Conservation (phyloP, 1,140 invertebrate genomes). For the Anadara kagoshimensis region DNA sequence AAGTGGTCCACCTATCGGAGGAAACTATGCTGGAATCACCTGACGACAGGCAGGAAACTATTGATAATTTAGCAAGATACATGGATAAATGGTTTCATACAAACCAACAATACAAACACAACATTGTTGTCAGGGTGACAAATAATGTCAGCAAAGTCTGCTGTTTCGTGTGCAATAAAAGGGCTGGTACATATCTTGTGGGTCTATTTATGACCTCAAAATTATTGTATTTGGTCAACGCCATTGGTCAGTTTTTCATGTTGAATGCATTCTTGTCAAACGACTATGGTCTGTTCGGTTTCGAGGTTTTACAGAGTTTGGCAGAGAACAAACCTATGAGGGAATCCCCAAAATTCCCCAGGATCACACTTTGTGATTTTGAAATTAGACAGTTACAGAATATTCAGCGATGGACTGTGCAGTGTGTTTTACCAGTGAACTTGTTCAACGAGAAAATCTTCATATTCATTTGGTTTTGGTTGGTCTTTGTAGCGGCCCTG, state of each 20-base stretch:
- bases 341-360: slow-evolving; percentile 73
- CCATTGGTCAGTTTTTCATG: slow-evolving; percentile 76
- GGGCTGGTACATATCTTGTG: slow-evolving; percentile 75
- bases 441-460: slow-evolving; percentile 78
- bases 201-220: slow-evolving; percentile 76
- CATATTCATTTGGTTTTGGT: slow-evolving; percentile 77
- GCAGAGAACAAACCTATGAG: slow-evolving; percentile 68
- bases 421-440: slow-evolving; percentile 77
- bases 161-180: slow-evolving; percentile 59
- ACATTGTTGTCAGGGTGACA: slow-evolving; percentile 50
- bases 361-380: slow-evolving; percentile 77
- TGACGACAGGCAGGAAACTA: slow-evolving; percentile 58
- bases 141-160: slow-evolving; percentile 45
- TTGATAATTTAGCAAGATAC: slow-evolving; percentile 62
- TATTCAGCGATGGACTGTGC: slow-evolving; percentile 72
- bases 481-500: slow-evolving; percentile 48
- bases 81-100: slow-evolving; percentile 57
- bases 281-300: slow-evolving; percentile 73
- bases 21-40: slow-evolving; percentile 57
- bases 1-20: slow-evolving; percentile 80
- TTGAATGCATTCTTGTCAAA: slow-evolving; percentile 75
- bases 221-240: slow-evolving; percentile 74
- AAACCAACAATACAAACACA: slow-evolving; percentile 52
- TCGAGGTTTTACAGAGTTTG: slow-evolving; percentile 72
- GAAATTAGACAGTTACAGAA: slow-evolving; percentile 74